Evolutionary conservation across 2,113 vertebrate genomes (phyloP).

Genomic region (Noturus placidus): DNA sequence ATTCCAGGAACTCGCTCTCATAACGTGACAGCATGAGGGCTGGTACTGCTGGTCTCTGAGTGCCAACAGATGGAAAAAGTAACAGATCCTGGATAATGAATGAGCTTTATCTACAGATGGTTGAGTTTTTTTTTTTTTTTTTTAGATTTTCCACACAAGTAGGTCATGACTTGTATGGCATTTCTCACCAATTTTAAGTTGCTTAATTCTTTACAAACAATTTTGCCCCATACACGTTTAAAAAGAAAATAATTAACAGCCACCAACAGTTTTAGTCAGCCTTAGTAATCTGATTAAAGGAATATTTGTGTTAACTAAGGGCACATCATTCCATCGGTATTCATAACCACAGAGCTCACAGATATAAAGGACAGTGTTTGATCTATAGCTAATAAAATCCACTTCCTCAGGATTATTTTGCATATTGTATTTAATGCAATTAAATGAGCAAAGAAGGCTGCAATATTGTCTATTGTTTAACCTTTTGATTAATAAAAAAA

Average conservation of each 20-base stretch:
- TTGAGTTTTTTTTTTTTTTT: background rate
- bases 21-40: slow-evolving; percentile 90
- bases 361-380: background rate
- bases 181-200: background rate
- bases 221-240: background rate
- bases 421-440: background rate
- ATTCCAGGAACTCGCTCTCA: slow-evolving; percentile 91
- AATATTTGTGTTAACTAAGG: background rate
- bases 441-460: too few relatives aligned
- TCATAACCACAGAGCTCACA: background rate
- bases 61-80: slow-evolving; percentile 49
- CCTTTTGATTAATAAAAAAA: too few relatives aligned
- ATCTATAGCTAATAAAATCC: background rate
- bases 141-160: background rate
- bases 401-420: background rate
- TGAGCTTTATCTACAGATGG: slow-evolving; percentile 18
- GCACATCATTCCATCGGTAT: background rate
- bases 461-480: too few relatives aligned
- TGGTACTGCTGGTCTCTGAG: slow-evolving; percentile 80
- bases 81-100: slow-evolving; percentile 1
- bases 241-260: background rate
- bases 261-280: background rate
- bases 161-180: background rate
- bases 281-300: background rate
- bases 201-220: background rate